Conservation (phyloP, 2,888 invertebrate species). For the Mythimna lalbum region DNA sequence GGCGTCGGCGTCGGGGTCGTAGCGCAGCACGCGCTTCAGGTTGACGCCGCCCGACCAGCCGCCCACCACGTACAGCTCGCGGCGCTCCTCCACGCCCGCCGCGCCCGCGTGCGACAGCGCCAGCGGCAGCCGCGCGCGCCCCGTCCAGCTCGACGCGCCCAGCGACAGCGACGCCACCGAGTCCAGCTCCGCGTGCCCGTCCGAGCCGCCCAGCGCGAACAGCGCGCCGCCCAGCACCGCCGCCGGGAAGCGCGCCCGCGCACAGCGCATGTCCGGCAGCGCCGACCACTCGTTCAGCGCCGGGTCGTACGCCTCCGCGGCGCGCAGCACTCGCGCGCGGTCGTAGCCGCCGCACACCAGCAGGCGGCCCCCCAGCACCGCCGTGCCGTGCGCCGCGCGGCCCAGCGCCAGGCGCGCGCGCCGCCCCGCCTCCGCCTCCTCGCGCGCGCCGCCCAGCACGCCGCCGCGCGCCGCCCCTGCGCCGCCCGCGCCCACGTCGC, state of each 20-base stretch:
- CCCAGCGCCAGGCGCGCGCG: conserved; percentile 88
- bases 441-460: conserved; percentile 82
- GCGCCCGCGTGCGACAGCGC: conserved; percentile 93
- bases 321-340: conserved; percentile 94
- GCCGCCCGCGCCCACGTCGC: conserved; percentile 76
- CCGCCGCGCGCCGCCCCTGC: conserved; percentile 70
- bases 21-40: conserved; percentile 94
- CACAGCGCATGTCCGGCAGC: conserved; percentile 93
- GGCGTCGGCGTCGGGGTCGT: conserved; percentile 90
- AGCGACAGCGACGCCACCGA: conserved; percentile 79
- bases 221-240: conserved; percentile 92
- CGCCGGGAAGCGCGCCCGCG: conserved; percentile 95
- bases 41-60: conserved; percentile 93
- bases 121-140: conserved; percentile 80
- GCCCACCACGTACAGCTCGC: conserved; percentile 83
- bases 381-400: conserved; percentile 92
- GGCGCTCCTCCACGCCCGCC: conserved; percentile 92
- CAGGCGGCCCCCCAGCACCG: conserved; percentile 93
- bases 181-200: conserved; percentile 95
- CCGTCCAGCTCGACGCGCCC: conserved; percentile 42
- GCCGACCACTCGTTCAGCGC: conserved; percentile 92
- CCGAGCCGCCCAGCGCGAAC: conserved; percentile 96
- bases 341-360: conserved; percentile 94
- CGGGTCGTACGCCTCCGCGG: conserved; percentile 94
- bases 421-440: conserved; percentile 61